Evolutionary conservation across 2,797 vertebrate genomes (phyloP).

Genomic region (Pangasius macronema): DNA sequence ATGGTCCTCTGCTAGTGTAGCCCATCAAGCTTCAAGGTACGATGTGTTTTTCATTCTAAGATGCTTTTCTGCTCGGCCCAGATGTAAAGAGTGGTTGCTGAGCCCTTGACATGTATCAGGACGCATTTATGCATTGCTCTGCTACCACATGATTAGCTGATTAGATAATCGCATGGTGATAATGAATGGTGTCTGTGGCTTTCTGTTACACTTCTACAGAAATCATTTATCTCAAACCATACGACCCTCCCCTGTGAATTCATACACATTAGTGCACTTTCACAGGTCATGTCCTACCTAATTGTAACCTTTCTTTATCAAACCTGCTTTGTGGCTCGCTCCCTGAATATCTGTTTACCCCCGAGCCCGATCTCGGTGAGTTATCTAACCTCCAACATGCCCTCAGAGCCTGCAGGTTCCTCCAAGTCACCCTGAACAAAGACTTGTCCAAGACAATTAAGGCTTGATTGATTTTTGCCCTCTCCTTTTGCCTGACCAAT

Average conservation of each 20-base stretch:
- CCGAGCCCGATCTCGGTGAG: background rate
- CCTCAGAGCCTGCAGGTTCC: constrained; percentile 29
- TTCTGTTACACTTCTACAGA: background rate
- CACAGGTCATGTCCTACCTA: background rate
- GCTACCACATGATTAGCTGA: background rate
- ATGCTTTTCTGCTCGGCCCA: background rate
- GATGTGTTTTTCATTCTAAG: background rate
- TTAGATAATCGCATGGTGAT: background rate
- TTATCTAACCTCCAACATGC: constrained; percentile 45
- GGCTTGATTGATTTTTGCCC: constrained; percentile 76
- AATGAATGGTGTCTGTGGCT: background rate
- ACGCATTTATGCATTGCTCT: background rate
- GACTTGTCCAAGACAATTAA: constrained; percentile 79
- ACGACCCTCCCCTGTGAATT: background rate
- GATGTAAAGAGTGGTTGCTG: background rate
- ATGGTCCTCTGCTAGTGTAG: background rate
- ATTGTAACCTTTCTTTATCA: background rate
- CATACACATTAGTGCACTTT: background rate
- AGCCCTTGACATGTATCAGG: background rate
- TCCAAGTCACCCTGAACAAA: constrained; percentile 59
- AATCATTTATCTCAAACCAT: background rate
- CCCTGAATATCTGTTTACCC: background rate
- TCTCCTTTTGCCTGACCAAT: constrained; percentile 63
- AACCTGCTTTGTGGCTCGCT: background rate
- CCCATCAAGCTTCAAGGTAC: background rate